phyloP scores from a whole-genome alignment of 1,140 invertebrate species.

The Megalonaias nervosa region DNA sequence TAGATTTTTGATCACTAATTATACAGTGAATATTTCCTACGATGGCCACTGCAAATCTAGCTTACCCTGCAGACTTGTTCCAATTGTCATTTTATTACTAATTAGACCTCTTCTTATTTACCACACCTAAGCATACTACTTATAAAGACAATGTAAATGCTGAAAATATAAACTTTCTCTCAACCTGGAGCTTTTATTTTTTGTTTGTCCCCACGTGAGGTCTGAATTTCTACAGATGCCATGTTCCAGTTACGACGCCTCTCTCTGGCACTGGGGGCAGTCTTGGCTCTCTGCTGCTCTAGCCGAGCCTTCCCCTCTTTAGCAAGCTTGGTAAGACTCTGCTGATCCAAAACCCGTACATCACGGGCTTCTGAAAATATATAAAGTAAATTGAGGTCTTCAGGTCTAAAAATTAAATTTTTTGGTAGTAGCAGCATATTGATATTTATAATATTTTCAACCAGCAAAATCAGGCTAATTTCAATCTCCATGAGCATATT shows the following conservation, averaged over 20 bases:
- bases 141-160: not conserved
- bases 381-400: too few relatives aligned
- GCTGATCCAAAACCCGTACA: conserved; percentile 24
- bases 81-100: not conserved
- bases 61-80: not conserved
- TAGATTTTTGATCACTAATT: not conserved
- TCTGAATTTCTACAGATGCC: conserved; percentile 30
- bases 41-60: not conserved
- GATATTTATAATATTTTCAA: too few relatives aligned
- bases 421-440: too few relatives aligned
- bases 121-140: not conserved
- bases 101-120: not conserved
- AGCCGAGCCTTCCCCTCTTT: not conserved
- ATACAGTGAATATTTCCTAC: not conserved
- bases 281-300: conserved; percentile 33
- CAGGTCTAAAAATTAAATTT: too few relatives aligned
- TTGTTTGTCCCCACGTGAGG: conserved; percentile 19
- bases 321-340: conserved; percentile 16
- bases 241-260: conserved; percentile 32
- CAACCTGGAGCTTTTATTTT: conserved; percentile 36
- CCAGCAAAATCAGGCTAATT: too few relatives aligned
- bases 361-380: not conserved
- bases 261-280: conserved; percentile 27
- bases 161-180: not conserved
- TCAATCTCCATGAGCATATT: too few relatives aligned